phyloP scores from a whole-genome alignment of 2,113 vertebrate species.

The Patagioenas fasciata region DNA sequence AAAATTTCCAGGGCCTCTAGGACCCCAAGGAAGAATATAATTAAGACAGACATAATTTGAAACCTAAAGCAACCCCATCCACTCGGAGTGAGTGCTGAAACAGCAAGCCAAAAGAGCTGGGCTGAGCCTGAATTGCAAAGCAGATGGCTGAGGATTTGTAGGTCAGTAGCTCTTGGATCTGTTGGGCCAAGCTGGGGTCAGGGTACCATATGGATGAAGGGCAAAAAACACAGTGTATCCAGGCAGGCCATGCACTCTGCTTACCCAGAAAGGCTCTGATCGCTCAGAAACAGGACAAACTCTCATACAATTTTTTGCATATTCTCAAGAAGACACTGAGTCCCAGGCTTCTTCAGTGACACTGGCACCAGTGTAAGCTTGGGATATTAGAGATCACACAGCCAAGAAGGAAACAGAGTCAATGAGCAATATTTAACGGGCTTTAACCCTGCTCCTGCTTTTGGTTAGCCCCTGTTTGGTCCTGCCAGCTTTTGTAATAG shows the following conservation, averaged over 20 bases:
- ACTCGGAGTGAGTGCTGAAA: slow-evolving; percentile 30
- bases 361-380: not conserved
- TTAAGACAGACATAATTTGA: slow-evolving; percentile 61
- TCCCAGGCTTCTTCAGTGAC: not conserved
- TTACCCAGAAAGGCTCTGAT: not conserved
- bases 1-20: slow-evolving; percentile 34
- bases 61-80: slow-evolving; percentile 23
- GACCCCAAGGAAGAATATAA: slow-evolving; percentile 61
- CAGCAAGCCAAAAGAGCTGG: slow-evolving; percentile 27
- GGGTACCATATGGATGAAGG: slow-evolving; percentile 60
- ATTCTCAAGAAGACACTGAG: not conserved
- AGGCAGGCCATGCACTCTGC: not conserved
- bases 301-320: not conserved
- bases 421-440: not conserved
- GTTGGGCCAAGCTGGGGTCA: slow-evolving; percentile 40
- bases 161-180: slow-evolving; percentile 49
- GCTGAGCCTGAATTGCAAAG: slow-evolving; percentile 33
- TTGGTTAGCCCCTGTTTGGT: not conserved
- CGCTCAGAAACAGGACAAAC: not conserved
- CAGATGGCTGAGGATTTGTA: slow-evolving; percentile 69
- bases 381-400: not conserved
- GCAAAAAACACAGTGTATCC: not conserved
- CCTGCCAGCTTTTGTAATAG: not conserved
- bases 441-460: not conserved
- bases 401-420: not conserved